These are phyloP conservation scores for Lutraria lutraria DNA, from an alignment of 2,888 invertebrate species.

Conservation along the genomic window DNA sequence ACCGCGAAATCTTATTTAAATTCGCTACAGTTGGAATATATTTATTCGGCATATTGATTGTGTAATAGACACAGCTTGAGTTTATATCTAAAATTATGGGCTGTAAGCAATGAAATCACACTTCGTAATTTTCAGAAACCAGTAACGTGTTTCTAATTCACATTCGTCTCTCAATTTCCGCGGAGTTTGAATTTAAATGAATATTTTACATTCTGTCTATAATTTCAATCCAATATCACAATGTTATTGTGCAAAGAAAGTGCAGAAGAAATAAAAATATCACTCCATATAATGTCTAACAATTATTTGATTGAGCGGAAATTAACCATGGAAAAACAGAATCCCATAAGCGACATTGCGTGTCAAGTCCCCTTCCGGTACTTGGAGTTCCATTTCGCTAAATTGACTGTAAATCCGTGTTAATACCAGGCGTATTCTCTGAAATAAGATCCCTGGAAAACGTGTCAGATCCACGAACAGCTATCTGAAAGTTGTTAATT, in stretches of 20 bases:
- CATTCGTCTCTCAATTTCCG: no score
- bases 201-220: neutral
- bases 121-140: no score
- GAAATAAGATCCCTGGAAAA: neutral
- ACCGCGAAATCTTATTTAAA: no score
- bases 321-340: neutral
- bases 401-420: slow-evolving; percentile 5
- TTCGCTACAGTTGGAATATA: no score
- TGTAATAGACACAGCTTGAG: no score
- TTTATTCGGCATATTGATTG: no score
- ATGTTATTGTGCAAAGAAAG: neutral
- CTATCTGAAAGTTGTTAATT: neutral
- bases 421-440: neutral
- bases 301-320: slow-evolving; percentile 20
- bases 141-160: no score
- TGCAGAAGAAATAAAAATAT: neutral
- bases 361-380: neutral
- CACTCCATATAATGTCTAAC: neutral
- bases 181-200: neutral
- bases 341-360: neutral
- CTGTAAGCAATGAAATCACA: no score
- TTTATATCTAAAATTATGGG: no score
- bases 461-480: neutral
- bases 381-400: neutral
- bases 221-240: neutral